phyloP scores from a whole-genome alignment of 2,797 vertebrate genomes.

The Microctenopoma stevenorrisi region DNA sequence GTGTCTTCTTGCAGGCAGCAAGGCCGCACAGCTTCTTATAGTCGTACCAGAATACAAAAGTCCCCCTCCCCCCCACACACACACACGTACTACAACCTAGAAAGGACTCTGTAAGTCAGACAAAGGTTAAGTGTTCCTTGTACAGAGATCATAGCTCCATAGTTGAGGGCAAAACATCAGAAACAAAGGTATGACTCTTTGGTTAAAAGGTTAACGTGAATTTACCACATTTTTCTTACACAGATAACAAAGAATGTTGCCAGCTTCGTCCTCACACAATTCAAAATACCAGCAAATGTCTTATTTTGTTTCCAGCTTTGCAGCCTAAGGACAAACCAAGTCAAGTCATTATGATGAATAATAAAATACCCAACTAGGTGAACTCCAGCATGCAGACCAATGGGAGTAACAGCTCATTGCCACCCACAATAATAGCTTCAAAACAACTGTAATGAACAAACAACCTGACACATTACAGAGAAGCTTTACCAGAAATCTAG shows the following conservation, averaged over 20 bases:
- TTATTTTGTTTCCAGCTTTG: slow-evolving; percentile 15
- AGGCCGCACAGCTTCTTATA: too few relatives aligned
- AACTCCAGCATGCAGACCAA: slow-evolving; percentile 29
- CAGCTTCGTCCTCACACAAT: neutral
- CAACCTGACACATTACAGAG: slow-evolving; percentile 27
- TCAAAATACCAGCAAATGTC: neutral
- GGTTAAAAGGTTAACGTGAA: too few relatives aligned
- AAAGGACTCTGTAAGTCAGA: too few relatives aligned
- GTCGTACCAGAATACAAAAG: too few relatives aligned
- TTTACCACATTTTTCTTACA: too few relatives aligned
- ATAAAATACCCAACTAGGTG: slow-evolving; percentile 15
- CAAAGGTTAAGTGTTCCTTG: too few relatives aligned
- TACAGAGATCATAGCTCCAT: too few relatives aligned
- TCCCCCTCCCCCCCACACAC: too few relatives aligned
- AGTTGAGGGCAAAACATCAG: too few relatives aligned
- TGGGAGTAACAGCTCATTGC: slow-evolving; percentile 42
- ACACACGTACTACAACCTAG: too few relatives aligned
- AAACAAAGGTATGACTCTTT: too few relatives aligned
- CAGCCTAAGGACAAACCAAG: slow-evolving; percentile 25
- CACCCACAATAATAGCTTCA: slow-evolving; percentile 43
- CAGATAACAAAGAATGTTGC: neutral
- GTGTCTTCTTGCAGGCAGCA: too few relatives aligned
- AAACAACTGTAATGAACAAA: slow-evolving; percentile 39
- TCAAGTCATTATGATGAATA: slow-evolving; percentile 38
- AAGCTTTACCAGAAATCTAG: neutral